Base-by-base conservation (phyloP, 2,888 invertebrate species). In the Timema cristinae region DNA sequence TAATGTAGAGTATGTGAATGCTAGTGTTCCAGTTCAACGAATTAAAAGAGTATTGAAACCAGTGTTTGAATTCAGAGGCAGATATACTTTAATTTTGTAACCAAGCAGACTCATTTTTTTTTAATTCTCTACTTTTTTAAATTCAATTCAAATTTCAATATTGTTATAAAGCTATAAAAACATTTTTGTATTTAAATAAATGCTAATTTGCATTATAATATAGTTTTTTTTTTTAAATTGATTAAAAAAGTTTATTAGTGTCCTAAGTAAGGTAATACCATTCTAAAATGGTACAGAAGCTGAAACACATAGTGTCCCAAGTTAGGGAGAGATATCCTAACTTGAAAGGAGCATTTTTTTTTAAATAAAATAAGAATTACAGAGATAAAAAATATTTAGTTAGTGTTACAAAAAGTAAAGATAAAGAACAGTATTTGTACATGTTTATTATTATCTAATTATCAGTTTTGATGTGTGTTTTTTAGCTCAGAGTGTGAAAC, bases 11-110 rank as follows among this genome's bases (percentile, higher is more conserved):
- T 7, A 63, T 63, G 48, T 63, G 2, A 16, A 63, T 47, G 63
- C 32, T 63, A 13, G 63, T 63, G 63, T 16, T 63, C 63, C 63
- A 11, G 2, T 2, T 6, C 63, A 63, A 32, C 8, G 63, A 48
- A 63, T 63, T 63, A 63, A 32, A 63, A 63, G 13, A 32, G 63
- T 16, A 9, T 8, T 16, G 47, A 63, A 15, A 48, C 15, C 63
- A 6, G 47, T 47, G 63, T 47, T 10, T 48, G 63, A 63, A 63
- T 32, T 10, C 48, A 63, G 63, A 63, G 63, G 32, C 32, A 9
- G 63, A 63, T 63, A 47, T 16, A 63, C 8, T 9, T 63, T 63
- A 16, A 2, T 63, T 63, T 63, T 63, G 32, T 63, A 32, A 63
- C n/a, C n/a, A 59, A 59, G 4, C 32, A 32, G 32, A 32, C 32